phyloP scores from a whole-genome alignment of 2,888 invertebrate species.

The Clostera curtula region DNA sequence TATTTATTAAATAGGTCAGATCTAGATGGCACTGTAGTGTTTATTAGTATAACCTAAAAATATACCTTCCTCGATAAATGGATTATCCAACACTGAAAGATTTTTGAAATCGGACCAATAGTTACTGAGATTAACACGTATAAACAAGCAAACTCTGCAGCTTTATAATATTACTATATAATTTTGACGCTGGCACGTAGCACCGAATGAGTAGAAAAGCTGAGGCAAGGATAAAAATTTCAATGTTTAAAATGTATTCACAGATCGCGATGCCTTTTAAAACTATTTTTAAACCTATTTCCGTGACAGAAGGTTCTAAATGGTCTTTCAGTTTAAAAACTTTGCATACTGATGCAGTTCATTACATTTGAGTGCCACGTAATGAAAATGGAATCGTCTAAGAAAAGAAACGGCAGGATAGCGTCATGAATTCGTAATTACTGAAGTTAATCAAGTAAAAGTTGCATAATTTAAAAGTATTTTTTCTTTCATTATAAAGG shows the following conservation, averaged over 20 bases:
- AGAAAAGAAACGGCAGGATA: slow-evolving; percentile 28
- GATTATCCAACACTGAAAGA: no score
- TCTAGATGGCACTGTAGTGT: no score
- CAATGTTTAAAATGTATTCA: not conserved
- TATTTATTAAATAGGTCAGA: no score
- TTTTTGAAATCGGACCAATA: no score
- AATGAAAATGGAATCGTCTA: slow-evolving; percentile 32
- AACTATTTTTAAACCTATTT: not conserved
- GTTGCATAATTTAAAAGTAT: slow-evolving; percentile 8
- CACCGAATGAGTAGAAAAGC: no score
- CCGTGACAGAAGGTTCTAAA: slow-evolving; percentile 12
- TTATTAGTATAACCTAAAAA: no score
- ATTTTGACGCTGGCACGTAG: no score
- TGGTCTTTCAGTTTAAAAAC: slow-evolving; percentile 20
- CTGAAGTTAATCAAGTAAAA: slow-evolving; percentile 7
- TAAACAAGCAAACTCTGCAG: no score
- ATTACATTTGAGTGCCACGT: slow-evolving; percentile 30
- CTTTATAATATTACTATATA: no score
- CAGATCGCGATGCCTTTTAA: not conserved
- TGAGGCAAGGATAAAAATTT: not conserved
- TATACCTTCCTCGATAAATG: no score
- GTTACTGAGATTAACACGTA: no score
- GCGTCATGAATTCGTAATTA: slow-evolving; percentile 34
- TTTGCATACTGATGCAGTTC: slow-evolving; percentile 30
- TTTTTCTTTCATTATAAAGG: slow-evolving; percentile 5